These are phyloP conservation scores for Ischnus inquisitorius DNA, from an alignment of 2,888 invertebrate species.

Conservation along the genomic window DNA sequence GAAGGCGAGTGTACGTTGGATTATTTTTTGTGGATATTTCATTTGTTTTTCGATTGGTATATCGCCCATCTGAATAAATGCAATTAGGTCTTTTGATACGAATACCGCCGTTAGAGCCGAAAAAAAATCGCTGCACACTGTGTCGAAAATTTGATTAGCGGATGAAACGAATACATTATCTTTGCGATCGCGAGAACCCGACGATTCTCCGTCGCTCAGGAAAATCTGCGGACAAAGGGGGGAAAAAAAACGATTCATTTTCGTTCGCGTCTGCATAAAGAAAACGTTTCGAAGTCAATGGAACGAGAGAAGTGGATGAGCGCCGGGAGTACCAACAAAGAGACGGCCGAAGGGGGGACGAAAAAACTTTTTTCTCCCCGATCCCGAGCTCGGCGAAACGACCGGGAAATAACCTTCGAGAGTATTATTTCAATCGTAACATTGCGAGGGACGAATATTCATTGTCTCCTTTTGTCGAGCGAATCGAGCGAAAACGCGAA, in stretches of 20 bases:
- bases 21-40: background rate
- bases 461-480: background rate
- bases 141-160: background rate
- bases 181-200: conserved; percentile 3
- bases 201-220: conserved; percentile 5
- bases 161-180: conserved; percentile 41
- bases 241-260: conserved; percentile 10
- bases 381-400: conserved; percentile 3
- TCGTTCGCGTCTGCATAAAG: conserved; percentile 23
- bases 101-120: no score
- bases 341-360: conserved; percentile 5
- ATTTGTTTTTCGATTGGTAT: conserved; percentile 2
- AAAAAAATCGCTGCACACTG: background rate
- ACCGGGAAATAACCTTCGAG: conserved; percentile 32
- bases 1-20: background rate
- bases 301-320: conserved; percentile 40
- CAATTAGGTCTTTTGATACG: conserved; percentile 10
- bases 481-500: no score
- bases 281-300: conserved; percentile 36
- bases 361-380: conserved; percentile 26
- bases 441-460: conserved; percentile 32
- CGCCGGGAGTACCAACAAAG: conserved; percentile 39
- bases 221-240: background rate
- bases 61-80: background rate
- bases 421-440: conserved; percentile 44